phyloP scores from a whole-genome alignment of 2,888 invertebrate genomes.

The Trichogramma dendrolimi region DNA sequence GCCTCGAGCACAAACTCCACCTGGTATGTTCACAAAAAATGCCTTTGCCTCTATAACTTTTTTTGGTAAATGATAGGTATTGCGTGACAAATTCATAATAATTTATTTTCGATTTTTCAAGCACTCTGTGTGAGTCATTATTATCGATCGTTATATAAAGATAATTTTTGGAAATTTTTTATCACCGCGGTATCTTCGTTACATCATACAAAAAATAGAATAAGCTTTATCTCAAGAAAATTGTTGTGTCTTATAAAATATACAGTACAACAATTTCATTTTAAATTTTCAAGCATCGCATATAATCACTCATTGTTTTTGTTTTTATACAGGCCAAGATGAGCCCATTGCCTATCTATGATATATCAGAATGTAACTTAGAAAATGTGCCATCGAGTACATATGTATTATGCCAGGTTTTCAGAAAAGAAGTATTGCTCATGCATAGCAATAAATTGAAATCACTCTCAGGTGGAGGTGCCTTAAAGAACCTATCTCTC shows the following conservation, averaged over 20 bases:
- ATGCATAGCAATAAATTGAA: slow-evolving; percentile 67
- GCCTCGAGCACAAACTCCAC: slow-evolving; percentile 60
- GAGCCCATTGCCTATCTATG: slow-evolving; percentile 76
- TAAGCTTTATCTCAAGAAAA: too few species aligned
- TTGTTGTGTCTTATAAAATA: too few species aligned
- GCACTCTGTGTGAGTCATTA: too few species aligned
- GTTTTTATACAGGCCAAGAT: slow-evolving; percentile 62
- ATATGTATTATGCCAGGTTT: slow-evolving; percentile 75
- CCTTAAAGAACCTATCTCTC: slow-evolving; percentile 65
- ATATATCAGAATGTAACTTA: slow-evolving; percentile 74
- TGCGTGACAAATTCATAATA: too few species aligned
- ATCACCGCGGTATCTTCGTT: too few species aligned
- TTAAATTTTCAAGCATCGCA: too few species aligned
- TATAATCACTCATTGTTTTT: slow-evolving; percentile 3
- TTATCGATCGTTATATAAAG: too few species aligned
- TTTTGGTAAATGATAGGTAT: too few species aligned
- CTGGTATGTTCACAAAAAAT: slow-evolving; percentile 51
- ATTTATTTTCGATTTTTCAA: too few species aligned
- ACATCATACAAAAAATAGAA: too few species aligned
- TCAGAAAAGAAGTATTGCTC: slow-evolving; percentile 69
- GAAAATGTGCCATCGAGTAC: slow-evolving; percentile 72
- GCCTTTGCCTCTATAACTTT: background rate
- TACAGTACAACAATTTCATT: too few species aligned
- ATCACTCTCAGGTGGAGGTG: slow-evolving; percentile 68
- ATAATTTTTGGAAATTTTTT: too few species aligned